phyloP scores from a whole-genome alignment of 2,888 invertebrate species.

The Melanophora roralis region DNA sequence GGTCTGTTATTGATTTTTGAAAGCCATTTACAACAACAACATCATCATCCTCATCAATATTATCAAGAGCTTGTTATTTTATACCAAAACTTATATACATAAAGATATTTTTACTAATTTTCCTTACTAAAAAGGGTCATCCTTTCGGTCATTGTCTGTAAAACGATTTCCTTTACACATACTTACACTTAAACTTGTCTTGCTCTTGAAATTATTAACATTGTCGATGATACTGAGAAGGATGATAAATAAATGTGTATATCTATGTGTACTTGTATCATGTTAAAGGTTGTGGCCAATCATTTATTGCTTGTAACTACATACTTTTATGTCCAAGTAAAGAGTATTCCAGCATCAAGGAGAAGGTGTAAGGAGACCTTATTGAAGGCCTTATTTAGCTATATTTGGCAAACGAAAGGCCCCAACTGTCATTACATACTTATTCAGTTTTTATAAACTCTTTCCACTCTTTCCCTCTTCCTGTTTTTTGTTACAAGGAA shows the following conservation, averaged over 20 bases:
- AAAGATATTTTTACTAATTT: slow-evolving; percentile 7
- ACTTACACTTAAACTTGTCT: slow-evolving; percentile 17
- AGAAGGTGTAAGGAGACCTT: no score
- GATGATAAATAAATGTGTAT: not conserved
- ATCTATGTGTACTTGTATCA: not conserved
- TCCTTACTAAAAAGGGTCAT: slow-evolving; percentile 36
- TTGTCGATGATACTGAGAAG: not conserved
- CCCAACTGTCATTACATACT: no score
- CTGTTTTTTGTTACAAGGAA: no score
- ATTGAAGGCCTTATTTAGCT: no score
- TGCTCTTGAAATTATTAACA: not conserved
- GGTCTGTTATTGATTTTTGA: not conserved
- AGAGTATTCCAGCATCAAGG: no score
- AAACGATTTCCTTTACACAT: slow-evolving; percentile 36
- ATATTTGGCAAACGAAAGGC: no score
- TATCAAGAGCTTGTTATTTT: slow-evolving; percentile 13
- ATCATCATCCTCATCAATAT: slow-evolving; percentile 15
- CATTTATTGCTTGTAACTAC: slow-evolving; percentile 18
- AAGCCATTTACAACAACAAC: not conserved
- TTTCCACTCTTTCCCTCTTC: no score
- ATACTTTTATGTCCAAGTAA: slow-evolving; percentile 26
- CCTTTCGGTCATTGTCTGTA: slow-evolving; percentile 23
- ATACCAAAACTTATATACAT: not conserved
- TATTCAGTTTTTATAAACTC: no score
- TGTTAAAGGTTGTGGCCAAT: slow-evolving; percentile 18